Evolutionary conservation across 2,113 vertebrate species (phyloP).

Genomic region (Henicopernis longicauda): DNA sequence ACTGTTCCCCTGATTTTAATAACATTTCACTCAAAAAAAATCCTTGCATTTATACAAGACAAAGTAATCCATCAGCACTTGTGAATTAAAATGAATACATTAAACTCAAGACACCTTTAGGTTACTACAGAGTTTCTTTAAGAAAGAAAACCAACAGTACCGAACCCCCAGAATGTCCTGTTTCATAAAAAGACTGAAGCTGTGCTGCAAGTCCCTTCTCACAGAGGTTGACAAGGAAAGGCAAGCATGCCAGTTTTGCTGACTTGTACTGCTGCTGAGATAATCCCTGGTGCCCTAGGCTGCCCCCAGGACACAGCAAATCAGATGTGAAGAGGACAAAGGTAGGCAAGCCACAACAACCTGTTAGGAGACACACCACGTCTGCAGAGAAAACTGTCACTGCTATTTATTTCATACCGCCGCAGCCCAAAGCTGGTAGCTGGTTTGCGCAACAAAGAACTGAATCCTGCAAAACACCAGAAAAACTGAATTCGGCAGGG

Average conservation of each 20-base stretch:
- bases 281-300: background rate
- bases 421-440: background rate
- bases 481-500: background rate
- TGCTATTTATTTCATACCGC: background rate
- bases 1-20: background rate
- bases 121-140: background rate
- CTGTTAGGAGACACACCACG: background rate
- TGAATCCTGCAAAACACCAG: background rate
- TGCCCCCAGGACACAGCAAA: background rate
- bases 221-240: background rate
- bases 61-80: background rate
- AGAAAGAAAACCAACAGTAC: background rate
- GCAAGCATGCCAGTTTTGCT: background rate
- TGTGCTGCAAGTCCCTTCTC: background rate
- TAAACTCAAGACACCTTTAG: background rate
- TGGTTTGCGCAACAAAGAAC: background rate
- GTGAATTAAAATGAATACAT: background rate
- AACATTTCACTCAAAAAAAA: background rate
- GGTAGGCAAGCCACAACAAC: background rate
- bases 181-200: background rate
- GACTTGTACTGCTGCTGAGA: background rate
- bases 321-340: background rate
- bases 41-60: background rate
- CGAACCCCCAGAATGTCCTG: background rate
- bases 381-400: background rate